These are phyloP conservation scores for Pelobates cultripes DNA, from an alignment of 2,797 vertebrate species.

Conservation along the genomic window DNA sequence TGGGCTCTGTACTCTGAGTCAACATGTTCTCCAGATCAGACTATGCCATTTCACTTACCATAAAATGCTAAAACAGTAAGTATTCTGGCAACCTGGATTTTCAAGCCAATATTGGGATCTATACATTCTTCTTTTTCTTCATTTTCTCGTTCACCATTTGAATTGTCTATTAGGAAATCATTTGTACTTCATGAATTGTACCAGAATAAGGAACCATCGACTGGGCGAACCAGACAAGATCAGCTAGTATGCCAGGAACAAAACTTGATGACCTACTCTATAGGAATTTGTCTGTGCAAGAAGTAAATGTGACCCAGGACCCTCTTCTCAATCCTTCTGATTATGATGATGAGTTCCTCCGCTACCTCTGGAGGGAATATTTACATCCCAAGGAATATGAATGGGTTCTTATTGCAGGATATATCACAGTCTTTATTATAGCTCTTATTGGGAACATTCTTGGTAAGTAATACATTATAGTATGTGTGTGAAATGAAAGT, in stretches of 20 bases:
- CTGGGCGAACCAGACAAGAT: constrained; percentile 44
- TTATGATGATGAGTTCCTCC: constrained; percentile 93
- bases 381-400: constrained; percentile 93
- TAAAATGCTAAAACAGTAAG: too few species aligned
- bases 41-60: too few species aligned
- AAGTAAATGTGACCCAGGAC: constrained; percentile 76
- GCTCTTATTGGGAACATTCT: constrained; percentile 92
- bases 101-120: neutral
- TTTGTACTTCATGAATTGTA: constrained; percentile 55
- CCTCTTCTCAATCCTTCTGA: constrained; percentile 64
- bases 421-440: constrained; percentile 91
- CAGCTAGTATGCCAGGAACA: constrained; percentile 77
- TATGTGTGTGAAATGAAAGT: neutral
- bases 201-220: constrained; percentile 60
- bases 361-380: constrained; percentile 94
- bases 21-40: too few species aligned
- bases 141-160: neutral
- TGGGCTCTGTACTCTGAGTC: too few species aligned
- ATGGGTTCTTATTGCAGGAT: constrained; percentile 92
- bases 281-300: constrained; percentile 74
- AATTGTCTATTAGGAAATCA: constrained; percentile 2
- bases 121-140: neutral
- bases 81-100: neutral
- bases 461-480: constrained; percentile 77
- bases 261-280: constrained; percentile 66